Conservation (phyloP, 2,888 invertebrate species). For the Diploptera punctata region DNA sequence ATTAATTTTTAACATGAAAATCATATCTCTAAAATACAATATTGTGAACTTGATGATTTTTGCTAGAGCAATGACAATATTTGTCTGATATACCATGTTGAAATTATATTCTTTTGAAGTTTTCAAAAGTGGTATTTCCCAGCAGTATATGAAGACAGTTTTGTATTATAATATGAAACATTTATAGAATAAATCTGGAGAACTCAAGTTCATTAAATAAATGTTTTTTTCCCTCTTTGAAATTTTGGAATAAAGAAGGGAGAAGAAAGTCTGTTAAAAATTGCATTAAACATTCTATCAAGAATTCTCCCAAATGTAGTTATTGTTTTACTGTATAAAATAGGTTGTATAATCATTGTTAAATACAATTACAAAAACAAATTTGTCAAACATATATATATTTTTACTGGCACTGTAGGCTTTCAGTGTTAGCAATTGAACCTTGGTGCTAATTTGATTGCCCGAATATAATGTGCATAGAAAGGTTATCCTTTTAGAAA, state of each 20-base stretch:
- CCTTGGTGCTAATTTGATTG: background rate
- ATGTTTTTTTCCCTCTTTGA: background rate
- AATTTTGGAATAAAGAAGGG: conserved; percentile 1
- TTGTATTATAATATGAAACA: background rate
- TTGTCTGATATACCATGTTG: no score
- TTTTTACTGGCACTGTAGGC: background rate
- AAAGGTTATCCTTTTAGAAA: no score
- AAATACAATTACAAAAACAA: background rate
- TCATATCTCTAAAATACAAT: no score
- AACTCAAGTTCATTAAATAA: background rate
- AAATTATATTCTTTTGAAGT: conserved; percentile 22
- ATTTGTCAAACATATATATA: background rate
- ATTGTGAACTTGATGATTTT: no score
- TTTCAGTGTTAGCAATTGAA: background rate
- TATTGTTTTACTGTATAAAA: background rate
- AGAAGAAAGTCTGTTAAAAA: background rate
- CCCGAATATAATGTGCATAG: no score
- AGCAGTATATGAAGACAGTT: background rate
- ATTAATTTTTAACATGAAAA: no score
- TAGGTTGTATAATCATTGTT: conserved; percentile 12
- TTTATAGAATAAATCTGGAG: background rate
- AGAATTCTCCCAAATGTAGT: background rate
- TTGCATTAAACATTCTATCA: background rate
- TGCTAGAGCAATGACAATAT: no score
- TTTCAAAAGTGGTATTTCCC: conserved; percentile 5